These are phyloP conservation scores for Phrynosoma platyrhinos DNA, from an alignment of 2,113 vertebrate species.

Conservation along the genomic window DNA sequence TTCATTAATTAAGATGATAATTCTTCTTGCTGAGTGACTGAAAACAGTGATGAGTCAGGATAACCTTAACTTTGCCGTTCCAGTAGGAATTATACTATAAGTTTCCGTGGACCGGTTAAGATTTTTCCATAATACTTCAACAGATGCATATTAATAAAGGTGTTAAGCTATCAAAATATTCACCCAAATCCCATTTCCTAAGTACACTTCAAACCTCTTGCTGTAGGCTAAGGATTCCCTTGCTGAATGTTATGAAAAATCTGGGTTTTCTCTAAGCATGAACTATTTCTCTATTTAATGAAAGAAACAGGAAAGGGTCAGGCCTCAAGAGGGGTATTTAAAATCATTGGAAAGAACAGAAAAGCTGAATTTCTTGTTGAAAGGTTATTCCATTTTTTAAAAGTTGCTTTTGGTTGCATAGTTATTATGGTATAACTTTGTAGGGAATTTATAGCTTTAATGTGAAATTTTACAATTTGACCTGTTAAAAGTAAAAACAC, in stretches of 20 bases:
- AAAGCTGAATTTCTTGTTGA: slow-evolving; percentile 39
- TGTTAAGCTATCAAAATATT: slow-evolving; percentile 44
- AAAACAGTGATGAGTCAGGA: neutral
- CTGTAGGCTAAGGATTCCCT: slow-evolving; percentile 59
- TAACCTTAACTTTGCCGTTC: neutral
- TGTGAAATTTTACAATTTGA: neutral
- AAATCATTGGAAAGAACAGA: slow-evolving; percentile 48
- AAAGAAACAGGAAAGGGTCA: slow-evolving; percentile 69
- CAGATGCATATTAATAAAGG: slow-evolving; percentile 23
- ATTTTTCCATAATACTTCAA: slow-evolving; percentile 9
- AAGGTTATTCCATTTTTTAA: neutral
- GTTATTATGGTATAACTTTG: neutral
- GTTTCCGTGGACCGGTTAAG: fast-evolving
- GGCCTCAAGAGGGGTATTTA: slow-evolving; percentile 54
- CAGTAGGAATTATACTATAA: neutral
- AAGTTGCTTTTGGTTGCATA: neutral
- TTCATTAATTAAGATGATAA: neutral
- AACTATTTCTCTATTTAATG: slow-evolving; percentile 57
- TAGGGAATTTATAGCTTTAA: neutral
- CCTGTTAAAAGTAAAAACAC: neutral
- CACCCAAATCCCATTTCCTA: slow-evolving; percentile 40
- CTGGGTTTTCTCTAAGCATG: slow-evolving; percentile 51
- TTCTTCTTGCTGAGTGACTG: neutral
- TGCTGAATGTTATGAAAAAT: slow-evolving; percentile 53
- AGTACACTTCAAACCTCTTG: slow-evolving; percentile 45